Percentiles rank a stretch among this genome's conserved stretches.
Evolutionary conservation across 2,888 invertebrate species (phyloP).

Genomic region (Chouioia cunea): DNA sequence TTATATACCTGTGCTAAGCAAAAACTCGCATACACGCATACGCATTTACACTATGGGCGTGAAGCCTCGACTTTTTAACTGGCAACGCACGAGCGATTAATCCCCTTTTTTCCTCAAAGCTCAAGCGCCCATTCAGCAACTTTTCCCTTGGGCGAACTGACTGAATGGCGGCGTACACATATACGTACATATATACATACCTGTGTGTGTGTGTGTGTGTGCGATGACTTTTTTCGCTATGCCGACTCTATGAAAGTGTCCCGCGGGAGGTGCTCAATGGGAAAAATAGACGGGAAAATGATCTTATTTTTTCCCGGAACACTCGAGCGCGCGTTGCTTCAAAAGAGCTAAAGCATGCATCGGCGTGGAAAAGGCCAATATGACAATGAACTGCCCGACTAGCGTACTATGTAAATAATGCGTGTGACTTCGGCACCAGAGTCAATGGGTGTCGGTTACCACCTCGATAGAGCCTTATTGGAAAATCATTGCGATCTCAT

Average conservation of each 20-base stretch:
- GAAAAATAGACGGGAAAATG: slow-evolving; percentile 37
- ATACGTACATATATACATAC: no score
- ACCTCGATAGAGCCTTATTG: slow-evolving; percentile 16
- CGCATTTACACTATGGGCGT: slow-evolving; percentile 31
- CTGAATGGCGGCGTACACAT: no score
- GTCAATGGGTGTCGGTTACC: slow-evolving; percentile 10
- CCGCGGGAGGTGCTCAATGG: slow-evolving; percentile 24
- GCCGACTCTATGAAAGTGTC: slow-evolving; percentile 20
- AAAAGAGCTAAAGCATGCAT: no score
- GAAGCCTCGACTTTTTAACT: slow-evolving; percentile 43
- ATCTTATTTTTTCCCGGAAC: slow-evolving; percentile 41
- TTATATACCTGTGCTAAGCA: slow-evolving; percentile 11
- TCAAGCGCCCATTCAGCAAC: slow-evolving; percentile 1
- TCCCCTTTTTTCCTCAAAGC: slow-evolving; percentile 9
- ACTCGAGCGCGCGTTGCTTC: neutral
- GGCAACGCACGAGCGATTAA: slow-evolving; percentile 34
- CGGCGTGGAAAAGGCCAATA: no score
- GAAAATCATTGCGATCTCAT: slow-evolving; percentile 39
- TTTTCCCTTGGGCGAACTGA: neutral
- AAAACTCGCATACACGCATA: neutral
- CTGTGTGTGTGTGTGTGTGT: neutral
- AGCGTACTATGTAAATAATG: slow-evolving; percentile 25
- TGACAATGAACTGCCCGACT: neutral
- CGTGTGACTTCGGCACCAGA: slow-evolving; percentile 7
- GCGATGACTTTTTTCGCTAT: slow-evolving; percentile 28